A percentile compares a stretch with the other conserved stretches of the same genome.
These are phyloP conservation scores for Elymnias hypermnestra DNA, from an alignment of 1,140 invertebrate species.

Conservation along the genomic window DNA sequence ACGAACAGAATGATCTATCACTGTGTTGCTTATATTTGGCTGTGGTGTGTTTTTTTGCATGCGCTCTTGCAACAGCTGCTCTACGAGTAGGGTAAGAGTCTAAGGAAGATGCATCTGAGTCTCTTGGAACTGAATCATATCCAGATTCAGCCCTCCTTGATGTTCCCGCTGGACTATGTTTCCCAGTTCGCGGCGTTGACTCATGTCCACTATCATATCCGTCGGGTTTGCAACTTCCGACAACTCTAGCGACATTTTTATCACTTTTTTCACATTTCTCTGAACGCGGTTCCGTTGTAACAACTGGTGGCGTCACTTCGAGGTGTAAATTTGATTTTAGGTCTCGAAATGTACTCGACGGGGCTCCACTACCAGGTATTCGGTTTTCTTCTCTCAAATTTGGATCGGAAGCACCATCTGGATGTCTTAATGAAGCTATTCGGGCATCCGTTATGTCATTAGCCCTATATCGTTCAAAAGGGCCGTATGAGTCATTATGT, in stretches of 20 bases:
- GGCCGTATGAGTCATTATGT: slow-evolving; percentile 65
- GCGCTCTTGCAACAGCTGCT: slow-evolving; percentile 79
- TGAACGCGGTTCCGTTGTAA: slow-evolving; percentile 67
- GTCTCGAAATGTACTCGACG: slow-evolving; percentile 78
- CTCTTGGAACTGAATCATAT: slow-evolving; percentile 91
- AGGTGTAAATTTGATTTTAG: slow-evolving; percentile 78
- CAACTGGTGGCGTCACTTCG: slow-evolving; percentile 70
- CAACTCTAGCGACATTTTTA: slow-evolving; percentile 56
- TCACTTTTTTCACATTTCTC: slow-evolving; percentile 63
- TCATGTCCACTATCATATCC: slow-evolving; percentile 90
- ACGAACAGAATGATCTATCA: slow-evolving; percentile 79
- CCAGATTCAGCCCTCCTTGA: slow-evolving; percentile 88
- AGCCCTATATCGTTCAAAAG: slow-evolving; percentile 59
- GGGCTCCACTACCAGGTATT: slow-evolving; percentile 82
- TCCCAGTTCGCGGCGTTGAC: slow-evolving; percentile 85
- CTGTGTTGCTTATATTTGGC: slow-evolving; percentile 77
- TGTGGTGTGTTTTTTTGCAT: slow-evolving; percentile 70
- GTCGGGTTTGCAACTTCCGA: slow-evolving; percentile 77
- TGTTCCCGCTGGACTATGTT: slow-evolving; percentile 84
- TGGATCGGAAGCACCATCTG: slow-evolving; percentile 93
- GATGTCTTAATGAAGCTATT: slow-evolving; percentile 87
- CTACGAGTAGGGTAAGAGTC: slow-evolving; percentile 85
- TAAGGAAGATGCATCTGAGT: slow-evolving; percentile 90
- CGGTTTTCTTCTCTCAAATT: slow-evolving; percentile 85
- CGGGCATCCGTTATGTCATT: slow-evolving; percentile 76